Percentiles rank a stretch among this genome's conserved stretches.
These are phyloP conservation scores for Brachyptera risi DNA, from an alignment of 2,888 invertebrate species.

Conservation along the genomic window DNA sequence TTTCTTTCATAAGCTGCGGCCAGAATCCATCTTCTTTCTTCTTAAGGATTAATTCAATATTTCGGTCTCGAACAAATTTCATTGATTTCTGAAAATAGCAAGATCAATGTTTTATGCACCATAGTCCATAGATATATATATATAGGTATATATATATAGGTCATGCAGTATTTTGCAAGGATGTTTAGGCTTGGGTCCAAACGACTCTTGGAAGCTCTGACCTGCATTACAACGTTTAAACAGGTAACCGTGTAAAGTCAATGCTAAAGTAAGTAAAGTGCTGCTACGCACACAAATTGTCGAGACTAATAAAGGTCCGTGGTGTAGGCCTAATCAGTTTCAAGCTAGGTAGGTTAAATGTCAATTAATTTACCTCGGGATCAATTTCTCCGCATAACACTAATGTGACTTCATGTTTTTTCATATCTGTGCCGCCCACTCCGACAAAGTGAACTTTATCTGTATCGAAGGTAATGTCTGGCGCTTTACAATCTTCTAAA, in stretches of 20 bases:
- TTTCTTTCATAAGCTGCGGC: slow-evolving; percentile 82
- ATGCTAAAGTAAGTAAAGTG: no score
- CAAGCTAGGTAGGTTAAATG: neutral
- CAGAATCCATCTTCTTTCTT: slow-evolving; percentile 73
- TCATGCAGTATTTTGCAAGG: slow-evolving; percentile 2
- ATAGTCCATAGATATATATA: neutral
- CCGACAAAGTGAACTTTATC: slow-evolving; percentile 75
- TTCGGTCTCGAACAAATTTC: slow-evolving; percentile 47
- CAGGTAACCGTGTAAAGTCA: no score
- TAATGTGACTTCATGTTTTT: slow-evolving; percentile 83
- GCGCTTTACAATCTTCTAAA: slow-evolving; percentile 84
- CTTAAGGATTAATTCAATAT: slow-evolving; percentile 50
- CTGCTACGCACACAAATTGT: no score
- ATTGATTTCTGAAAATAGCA: slow-evolving; percentile 48
- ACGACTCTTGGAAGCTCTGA: neutral
- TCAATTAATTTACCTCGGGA: slow-evolving; percentile 63
- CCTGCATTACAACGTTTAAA: no score
- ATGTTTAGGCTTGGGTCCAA: no score
- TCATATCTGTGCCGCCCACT: slow-evolving; percentile 76
- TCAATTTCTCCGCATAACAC: slow-evolving; percentile 78
- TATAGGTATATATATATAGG: slow-evolving; percentile 29
- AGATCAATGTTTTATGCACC: neutral
- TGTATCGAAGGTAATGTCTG: slow-evolving; percentile 65
- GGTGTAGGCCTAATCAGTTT: neutral
- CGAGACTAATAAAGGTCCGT: no score